Conservation (phyloP, 2,888 invertebrate genomes). For the Drosophila emarginata region DNA sequence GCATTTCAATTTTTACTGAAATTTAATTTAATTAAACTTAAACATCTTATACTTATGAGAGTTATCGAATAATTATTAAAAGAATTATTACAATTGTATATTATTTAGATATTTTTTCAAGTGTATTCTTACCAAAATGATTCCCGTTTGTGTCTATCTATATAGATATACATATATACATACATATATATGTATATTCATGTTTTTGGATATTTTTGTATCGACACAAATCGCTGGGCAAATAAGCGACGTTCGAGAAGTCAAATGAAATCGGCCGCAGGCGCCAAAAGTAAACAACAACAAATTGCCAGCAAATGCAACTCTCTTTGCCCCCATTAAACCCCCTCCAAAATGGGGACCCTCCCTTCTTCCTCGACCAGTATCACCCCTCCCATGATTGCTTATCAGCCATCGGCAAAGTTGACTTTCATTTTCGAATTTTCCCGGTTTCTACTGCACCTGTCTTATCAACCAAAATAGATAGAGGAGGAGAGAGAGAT, state of each 20-base stretch:
- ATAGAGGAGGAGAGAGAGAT: too few species aligned
- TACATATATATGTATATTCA: conserved; percentile 41
- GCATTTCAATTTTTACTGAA: too few species aligned
- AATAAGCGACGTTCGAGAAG: conserved; percentile 30
- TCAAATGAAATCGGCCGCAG: conserved; percentile 30
- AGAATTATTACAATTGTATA: too few species aligned
- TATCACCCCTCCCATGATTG: background rate
- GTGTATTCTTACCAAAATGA: too few species aligned
- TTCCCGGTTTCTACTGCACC: conserved; percentile 24
- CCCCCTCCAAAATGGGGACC: background rate
- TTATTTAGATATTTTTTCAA: too few species aligned
- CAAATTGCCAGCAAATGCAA: conserved; percentile 29
- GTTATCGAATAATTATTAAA: too few species aligned
- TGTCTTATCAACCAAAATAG: conserved; percentile 33
- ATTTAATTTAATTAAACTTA: too few species aligned
- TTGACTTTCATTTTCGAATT: conserved; percentile 36
- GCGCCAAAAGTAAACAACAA: conserved; percentile 29
- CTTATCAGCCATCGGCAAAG: conserved; percentile 24
- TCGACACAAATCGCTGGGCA: conserved; percentile 15
- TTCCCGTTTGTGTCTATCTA: conserved; percentile 34
- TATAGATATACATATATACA: too few species aligned
- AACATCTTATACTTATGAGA: too few species aligned
- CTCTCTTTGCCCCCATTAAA: background rate
- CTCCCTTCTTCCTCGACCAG: background rate
- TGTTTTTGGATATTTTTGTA: conserved; percentile 14